Conservation (phyloP, 2,113 vertebrate species). For the Raja brachyura region DNA sequence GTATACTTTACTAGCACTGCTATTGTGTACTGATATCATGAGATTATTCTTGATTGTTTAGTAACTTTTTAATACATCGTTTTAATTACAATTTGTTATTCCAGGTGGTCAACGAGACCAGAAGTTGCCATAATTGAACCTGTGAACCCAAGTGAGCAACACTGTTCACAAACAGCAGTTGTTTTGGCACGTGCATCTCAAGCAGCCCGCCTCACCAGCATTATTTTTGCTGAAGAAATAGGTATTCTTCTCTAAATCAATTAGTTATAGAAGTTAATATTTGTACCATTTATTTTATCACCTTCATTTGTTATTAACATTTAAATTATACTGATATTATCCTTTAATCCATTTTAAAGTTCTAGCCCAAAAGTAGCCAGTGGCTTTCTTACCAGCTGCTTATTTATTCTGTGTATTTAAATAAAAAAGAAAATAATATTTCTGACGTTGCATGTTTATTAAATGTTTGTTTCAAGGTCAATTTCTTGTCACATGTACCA, state of each 20-base stretch:
- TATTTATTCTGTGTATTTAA: background rate
- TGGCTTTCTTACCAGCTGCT: background rate
- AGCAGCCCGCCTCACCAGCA: conserved; percentile 61
- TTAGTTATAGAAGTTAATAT: background rate
- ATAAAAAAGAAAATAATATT: no score
- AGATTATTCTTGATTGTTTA: background rate
- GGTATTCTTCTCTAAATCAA: conserved; percentile 57
- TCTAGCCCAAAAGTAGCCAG: background rate
- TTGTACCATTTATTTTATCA: background rate
- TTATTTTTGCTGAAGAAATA: conserved; percentile 85
- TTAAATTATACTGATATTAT: background rate
- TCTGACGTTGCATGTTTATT: background rate
- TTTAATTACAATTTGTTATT: background rate
- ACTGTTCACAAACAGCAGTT: conserved; percentile 77
- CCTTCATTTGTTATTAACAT: background rate
- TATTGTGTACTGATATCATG: background rate
- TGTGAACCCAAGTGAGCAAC: conserved; percentile 53
- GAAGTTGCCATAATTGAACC: conserved; percentile 84
- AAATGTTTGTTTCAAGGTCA: background rate
- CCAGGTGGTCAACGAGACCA: conserved; percentile 81
- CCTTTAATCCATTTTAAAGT: background rate
- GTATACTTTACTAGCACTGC: background rate
- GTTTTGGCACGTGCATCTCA: conserved; percentile 79
- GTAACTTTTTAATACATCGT: no score
- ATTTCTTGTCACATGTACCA: no score